Evolutionary conservation across 2,888 invertebrate genomes (phyloP), one percentile per base, ranked within the genome.

Genomic region (Diachrysia chrysitis): DNA sequence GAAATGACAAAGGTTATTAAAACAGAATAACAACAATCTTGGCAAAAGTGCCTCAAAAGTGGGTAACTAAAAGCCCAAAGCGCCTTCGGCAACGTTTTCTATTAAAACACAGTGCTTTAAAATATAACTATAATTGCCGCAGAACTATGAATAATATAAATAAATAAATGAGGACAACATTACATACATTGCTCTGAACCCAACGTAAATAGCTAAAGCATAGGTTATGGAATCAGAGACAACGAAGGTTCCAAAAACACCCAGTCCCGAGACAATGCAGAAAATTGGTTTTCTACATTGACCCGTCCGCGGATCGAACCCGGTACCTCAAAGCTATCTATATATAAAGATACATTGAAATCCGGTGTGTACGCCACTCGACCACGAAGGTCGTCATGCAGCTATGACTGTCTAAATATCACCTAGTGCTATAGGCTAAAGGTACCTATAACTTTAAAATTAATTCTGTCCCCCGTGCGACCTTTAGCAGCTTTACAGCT

Each of bases 381-480:
- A n/a, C n/a, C n/a, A n/a, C n/a, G n/a, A n/a, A n/a, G n/a, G n/a
- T n/a, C n/a, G n/a, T n/a, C n/a, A n/a, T n/a, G n/a, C 0, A 29
- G 7, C 29, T 29, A 25, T 74, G 25, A 42, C 6, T n/a, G 64
- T 66, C 51, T 69, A 63, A 73, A 76, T 66, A 75, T 62, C 25
- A 25, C 25, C 56, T 46, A 73, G 48, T 29, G 32, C 32, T 63
- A 42, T 48, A 64, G 35, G 35, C 48, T 59, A 58, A 19, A 32
- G 32, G 17, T 17, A 67, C 58, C n/a, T n/a, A n/a, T n/a, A 67
- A 71, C 54, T 69, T 67, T 66, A 65, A 64, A 64, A 78, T 69
- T 71, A 74, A 81, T 70, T 78, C 66, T n/a, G 17, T 32, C 37
- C 56, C 68, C 71, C 68, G 67, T 63, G 53, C 56, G 51, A 58